Conservation (phyloP, 1,140 invertebrate genomes). For the Calosoma granatense region DNA sequence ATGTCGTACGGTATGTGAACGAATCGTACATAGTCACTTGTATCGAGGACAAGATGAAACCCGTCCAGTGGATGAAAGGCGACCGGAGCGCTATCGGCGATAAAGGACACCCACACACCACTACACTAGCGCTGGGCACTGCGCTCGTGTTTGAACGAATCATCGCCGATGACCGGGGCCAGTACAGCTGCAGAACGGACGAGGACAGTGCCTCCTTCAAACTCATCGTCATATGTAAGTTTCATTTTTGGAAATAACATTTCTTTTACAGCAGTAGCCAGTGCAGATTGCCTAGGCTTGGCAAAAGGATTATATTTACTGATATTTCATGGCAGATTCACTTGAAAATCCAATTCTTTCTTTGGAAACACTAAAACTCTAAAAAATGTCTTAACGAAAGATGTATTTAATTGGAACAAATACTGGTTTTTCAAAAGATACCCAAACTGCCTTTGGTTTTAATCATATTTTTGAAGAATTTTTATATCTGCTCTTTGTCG, state of each 20-base stretch:
- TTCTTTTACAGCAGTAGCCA: too few species aligned
- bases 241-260: not conserved
- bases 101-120: not conserved
- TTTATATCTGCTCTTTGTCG: too few species aligned
- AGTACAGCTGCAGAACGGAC: not conserved
- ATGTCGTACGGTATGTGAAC: conserved; percentile 34
- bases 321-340: too few species aligned
- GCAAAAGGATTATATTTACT: too few species aligned
- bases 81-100: not conserved
- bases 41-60: not conserved
- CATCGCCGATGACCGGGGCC: not conserved
- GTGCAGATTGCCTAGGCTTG: too few species aligned
- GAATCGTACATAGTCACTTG: conserved; percentile 36
- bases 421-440: too few species aligned
- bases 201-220: not conserved
- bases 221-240: not conserved
- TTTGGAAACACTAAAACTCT: too few species aligned
- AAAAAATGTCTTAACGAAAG: too few species aligned
- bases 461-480: too few species aligned
- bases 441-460: too few species aligned
- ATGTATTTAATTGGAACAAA: too few species aligned
- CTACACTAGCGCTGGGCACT: not conserved
- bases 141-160: not conserved
- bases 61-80: not conserved
- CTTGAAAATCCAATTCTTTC: too few species aligned